Base-by-base conservation (phyloP, 1,140 invertebrate species). In the Leucophenga varia region DNA sequence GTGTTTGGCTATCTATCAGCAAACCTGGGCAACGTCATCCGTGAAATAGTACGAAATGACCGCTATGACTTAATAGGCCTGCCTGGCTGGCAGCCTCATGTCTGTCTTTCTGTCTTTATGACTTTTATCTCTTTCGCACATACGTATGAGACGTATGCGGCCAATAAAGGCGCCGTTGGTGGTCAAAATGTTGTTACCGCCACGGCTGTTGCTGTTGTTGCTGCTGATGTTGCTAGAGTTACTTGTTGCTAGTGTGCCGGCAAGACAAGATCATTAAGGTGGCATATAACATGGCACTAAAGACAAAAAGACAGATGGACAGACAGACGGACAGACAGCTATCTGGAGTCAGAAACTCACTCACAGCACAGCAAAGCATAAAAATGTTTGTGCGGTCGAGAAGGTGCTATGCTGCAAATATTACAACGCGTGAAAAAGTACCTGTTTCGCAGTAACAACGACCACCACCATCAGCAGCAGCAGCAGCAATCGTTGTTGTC, bases 221-320 rank as follows among this genome's bases (percentile, higher is more conserved):
- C 39, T 41, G 37, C 25, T 40, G 37, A 21, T 40, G 46, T 22
- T 18, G 35, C 31, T 34, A 30, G 28, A 16, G 12, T 13, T 31
- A 21, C n/a, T 37, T 39, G 36, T 43, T 49, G 47, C 43, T 52
- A 18, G 17, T 61, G 50, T 42, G 52, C 64, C 59, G 58, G 52
- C 64, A 59, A 68, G 68, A 71, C 67, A 71, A 71, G 67, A 71
- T 71, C 67, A 71, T 71, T 71, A 71, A 71, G 64, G 67, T 71
- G 67, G 67, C 67, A 71, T 67, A 71, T 64, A 63, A 71, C 60
- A 71, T 71, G 67, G 63, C 60, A 69, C 65, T 67, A 67, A 67
- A 67, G 63, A 67, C 63, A 64, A 47, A 64, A 61, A 67, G 59
- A 67, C 64, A 67, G 59, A 6, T 10, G 10, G 22, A 25, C 22